Evolutionary conservation across 2,797 vertebrate genomes (phyloP).

Genomic region (Gephyroberyx darwinii): DNA sequence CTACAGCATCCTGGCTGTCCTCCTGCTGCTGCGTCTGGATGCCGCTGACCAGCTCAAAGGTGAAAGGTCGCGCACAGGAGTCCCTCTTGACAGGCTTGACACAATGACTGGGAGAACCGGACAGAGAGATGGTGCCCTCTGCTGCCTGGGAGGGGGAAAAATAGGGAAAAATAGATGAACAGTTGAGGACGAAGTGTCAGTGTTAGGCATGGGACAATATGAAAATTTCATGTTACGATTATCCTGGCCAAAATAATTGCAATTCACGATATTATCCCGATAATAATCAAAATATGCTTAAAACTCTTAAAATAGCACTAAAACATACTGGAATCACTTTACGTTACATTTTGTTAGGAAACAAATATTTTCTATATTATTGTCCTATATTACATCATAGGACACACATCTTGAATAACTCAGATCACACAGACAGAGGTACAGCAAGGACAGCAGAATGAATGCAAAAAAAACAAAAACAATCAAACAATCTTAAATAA

Average conservation of each 20-base stretch:
- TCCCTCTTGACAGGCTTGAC: conserved; percentile 80
- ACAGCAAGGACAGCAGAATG: no score
- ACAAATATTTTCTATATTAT: no score
- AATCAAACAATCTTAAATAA: no score
- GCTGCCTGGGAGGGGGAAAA: conserved; percentile 68
- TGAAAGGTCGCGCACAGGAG: conserved; percentile 84
- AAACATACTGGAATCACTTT: no score
- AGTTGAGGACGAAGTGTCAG: not conserved
- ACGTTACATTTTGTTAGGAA: no score
- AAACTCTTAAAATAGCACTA: no score
- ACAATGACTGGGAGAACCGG: conserved; percentile 65
- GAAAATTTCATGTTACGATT: conserved; percentile 2
- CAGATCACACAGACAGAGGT: no score
- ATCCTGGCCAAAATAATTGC: conserved; percentile 5
- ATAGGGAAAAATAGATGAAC: not conserved
- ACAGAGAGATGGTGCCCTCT: conserved; percentile 78
- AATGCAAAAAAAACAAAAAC: no score
- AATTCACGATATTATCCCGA: conserved; percentile 6
- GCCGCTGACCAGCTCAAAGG: conserved; percentile 82
- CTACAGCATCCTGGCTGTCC: conserved; percentile 43
- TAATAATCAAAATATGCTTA: conserved; percentile 2
- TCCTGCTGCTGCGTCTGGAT: conserved; percentile 61
- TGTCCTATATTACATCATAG: no score
- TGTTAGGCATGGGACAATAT: not conserved
- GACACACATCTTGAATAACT: no score